Evolutionary conservation across 2,797 vertebrate genomes (phyloP).

Genomic region (Centropyge bicolor): DNA sequence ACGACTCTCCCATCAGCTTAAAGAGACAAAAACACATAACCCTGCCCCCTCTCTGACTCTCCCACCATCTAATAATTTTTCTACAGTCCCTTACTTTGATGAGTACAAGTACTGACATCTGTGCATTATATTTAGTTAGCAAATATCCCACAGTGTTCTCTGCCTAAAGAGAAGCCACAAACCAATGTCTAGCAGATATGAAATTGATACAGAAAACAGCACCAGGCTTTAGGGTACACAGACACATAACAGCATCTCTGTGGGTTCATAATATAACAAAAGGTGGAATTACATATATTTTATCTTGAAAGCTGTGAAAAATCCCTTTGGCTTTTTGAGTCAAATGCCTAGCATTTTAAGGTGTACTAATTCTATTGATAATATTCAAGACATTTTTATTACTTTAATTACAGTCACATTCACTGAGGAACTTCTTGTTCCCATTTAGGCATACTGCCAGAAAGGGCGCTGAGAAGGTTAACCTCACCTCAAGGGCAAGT

Average conservation of each 20-base stretch:
- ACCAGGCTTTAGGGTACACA: constrained; percentile 5
- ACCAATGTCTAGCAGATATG: constrained; percentile 8
- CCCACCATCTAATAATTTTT: neutral
- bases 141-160: neutral
- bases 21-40: neutral
- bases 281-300: neutral
- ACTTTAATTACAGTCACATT: constrained; percentile 23
- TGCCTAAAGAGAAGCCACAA: constrained; percentile 1
- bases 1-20: neutral
- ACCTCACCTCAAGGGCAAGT: constrained; percentile 18
- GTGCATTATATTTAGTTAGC: neutral
- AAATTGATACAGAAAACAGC: constrained; percentile 4
- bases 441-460: neutral
- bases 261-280: neutral
- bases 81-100: constrained; percentile 1
- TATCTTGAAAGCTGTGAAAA: neutral
- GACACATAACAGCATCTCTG: constrained; percentile 10
- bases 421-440: constrained; percentile 1
- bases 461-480: neutral
- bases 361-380: neutral
- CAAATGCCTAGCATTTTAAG: neutral
- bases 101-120: constrained; percentile 10
- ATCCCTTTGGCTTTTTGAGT: neutral
- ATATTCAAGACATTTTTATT: neutral
- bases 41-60: neutral